Percentiles rank a stretch among this genome's conserved stretches.
Conservation (phyloP, 2,888 invertebrate genomes). For the Falcaria lacertinaria region DNA sequence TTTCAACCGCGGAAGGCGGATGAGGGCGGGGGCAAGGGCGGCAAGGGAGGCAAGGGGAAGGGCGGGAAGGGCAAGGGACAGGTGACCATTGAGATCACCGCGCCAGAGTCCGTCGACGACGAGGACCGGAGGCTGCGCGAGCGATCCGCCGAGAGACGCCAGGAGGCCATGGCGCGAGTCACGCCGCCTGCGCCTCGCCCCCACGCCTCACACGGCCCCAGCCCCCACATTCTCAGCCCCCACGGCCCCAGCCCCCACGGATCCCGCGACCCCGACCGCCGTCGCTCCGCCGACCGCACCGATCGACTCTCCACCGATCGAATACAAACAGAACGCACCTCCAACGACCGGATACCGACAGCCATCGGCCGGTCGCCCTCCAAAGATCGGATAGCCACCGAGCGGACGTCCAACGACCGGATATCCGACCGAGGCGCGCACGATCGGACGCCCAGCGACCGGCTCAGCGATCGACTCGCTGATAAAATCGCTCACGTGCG, state of each 20-base stretch:
- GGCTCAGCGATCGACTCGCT: constrained; percentile 7
- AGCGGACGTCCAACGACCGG: constrained; percentile 16
- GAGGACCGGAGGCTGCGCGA: constrained; percentile 64
- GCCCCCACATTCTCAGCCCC: constrained; percentile 33
- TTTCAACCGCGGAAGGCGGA: constrained; percentile 81
- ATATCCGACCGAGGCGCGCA: constrained; percentile 13
- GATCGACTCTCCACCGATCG: constrained; percentile 18
- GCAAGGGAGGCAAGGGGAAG: constrained; percentile 85
- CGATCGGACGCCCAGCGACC: constrained; percentile 22
- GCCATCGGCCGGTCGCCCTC: constrained; percentile 3
- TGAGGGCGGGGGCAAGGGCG: constrained; percentile 85
- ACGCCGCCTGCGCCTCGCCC: constrained; percentile 42
- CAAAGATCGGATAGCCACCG: constrained; percentile 16
- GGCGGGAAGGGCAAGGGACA: constrained; percentile 86
- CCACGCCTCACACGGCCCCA: constrained; percentile 37
- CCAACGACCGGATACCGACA: constrained; percentile 20
- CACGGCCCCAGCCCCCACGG: constrained; percentile 28
- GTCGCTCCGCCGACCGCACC: constrained; percentile 42
- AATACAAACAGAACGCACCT: constrained; percentile 21
- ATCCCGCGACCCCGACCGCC: constrained; percentile 36
- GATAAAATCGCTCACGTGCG: constrained; percentile 34
- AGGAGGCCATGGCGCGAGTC: constrained; percentile 58
- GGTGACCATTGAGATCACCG: constrained; percentile 82
- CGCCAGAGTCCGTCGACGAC: constrained; percentile 60
- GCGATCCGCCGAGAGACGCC: constrained; percentile 48